Evolutionary conservation across 2,888 invertebrate genomes (phyloP).

Genomic region (Dione vanillae): DNA sequence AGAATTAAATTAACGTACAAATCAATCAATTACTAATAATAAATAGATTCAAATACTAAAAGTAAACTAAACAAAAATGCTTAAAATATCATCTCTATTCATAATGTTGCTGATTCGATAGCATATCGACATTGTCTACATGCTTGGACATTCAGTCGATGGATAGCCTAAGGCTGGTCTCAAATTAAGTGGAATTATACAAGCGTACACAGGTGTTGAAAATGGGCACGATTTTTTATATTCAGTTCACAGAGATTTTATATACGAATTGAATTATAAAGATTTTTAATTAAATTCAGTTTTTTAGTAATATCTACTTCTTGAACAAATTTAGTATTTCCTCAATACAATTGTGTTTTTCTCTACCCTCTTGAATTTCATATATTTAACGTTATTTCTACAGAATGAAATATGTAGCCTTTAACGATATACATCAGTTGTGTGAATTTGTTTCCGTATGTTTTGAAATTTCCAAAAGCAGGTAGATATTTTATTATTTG

Average conservation of each 20-base stretch:
- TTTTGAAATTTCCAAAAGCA: conserved; percentile 48
- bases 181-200: conserved; percentile 59
- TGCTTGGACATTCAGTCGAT: not conserved
- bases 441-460: conserved; percentile 9
- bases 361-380: not conserved
- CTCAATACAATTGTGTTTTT: too few relatives aligned
- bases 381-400: not conserved
- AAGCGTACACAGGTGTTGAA: conserved; percentile 60
- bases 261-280: conserved; percentile 61
- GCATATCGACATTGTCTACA: not conserved
- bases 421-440: not conserved
- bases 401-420: not conserved
- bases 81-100: not conserved
- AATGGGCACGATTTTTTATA: conserved; percentile 59
- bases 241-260: conserved; percentile 48
- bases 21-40: too few relatives aligned
- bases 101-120: not conserved
- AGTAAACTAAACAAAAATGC: not conserved
- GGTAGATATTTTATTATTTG: conserved; percentile 62
- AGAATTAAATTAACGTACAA: too few relatives aligned
- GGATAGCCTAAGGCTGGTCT: conserved; percentile 50
- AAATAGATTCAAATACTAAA: not conserved
- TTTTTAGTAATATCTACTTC: too few relatives aligned
- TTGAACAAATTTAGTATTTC: too few relatives aligned
- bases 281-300: conserved; percentile 12